Evolutionary conservation across 2,888 invertebrate species (phyloP), one percentile per base, ranked within the genome.

Genomic region (Drosophila kuntzei): DNA sequence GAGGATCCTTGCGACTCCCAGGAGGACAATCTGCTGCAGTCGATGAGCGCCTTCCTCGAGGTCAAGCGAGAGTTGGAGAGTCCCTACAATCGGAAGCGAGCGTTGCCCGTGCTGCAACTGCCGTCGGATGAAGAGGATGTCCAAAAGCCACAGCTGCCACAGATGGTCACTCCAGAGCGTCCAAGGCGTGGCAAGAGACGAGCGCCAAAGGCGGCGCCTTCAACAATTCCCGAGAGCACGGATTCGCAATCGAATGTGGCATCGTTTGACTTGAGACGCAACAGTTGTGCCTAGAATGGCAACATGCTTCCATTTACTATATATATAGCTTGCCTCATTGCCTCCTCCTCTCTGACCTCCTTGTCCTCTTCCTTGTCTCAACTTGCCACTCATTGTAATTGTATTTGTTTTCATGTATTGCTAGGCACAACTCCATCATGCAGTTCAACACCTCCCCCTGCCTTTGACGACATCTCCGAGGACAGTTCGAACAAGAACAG

Each of bases 381-480:
- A 59, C 36, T 76, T 51, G 50, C 49, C 37, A 53, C 67, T 77
- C 73, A 80, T 84, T 79, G 68, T 58, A 64, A 53, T 58, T 60
- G 22, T 34, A 12, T 46, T 44, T 54, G 49, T 71, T 83, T 72
- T 87, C 79, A 89, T 90, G 91, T 91, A 91, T 91, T 83, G 91
- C 91, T 92, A 94, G 94, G 94, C 93, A 93, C 94, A 92, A 94
- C 95, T 90, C 94, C 95, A 89, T 95, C 95, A 89, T 95, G 95
- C 94, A 96, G 96, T 93, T 97, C 97, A 90, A 97, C 97, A 79
- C 97, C 98, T 84, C 97, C 97, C 88, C 97, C 97, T 84, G 96
- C 97, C 82, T 97, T 97, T 93, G 96, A 97, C 91, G 97, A 98
- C 92, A 96, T 96, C 74, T 92, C 92, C 82, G 92, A 92, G 89